Conservation (phyloP, 1,140 invertebrate species). For the Meteorus sp. region DNA sequence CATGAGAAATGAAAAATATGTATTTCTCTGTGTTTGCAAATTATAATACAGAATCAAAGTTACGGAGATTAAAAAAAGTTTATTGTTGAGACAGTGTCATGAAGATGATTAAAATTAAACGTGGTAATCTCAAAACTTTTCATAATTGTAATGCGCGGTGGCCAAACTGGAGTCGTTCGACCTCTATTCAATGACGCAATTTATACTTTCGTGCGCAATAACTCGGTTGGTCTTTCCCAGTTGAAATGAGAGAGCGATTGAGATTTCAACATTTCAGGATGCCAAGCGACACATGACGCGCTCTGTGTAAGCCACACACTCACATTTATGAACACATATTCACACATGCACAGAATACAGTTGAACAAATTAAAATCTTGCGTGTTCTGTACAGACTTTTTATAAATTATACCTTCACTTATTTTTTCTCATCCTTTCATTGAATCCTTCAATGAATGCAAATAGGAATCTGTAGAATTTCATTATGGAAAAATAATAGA, state of each 20-base stretch:
- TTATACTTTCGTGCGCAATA: slow-evolving; percentile 34
- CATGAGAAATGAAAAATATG: too few relatives aligned
- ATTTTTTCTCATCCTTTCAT: too few relatives aligned
- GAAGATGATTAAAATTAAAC: neutral
- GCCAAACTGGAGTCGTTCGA: slow-evolving; percentile 29
- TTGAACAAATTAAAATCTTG: neutral
- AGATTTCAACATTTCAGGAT: slow-evolving; percentile 35
- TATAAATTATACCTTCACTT: too few relatives aligned
- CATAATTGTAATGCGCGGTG: slow-evolving; percentile 11
- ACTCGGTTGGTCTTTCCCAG: slow-evolving; percentile 5
- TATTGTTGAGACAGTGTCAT: neutral
- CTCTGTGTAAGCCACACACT: slow-evolving; percentile 2
- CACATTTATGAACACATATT: neutral
- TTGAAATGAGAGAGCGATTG: slow-evolving; percentile 25
- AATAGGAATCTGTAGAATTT: too few relatives aligned
- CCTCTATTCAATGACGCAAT: slow-evolving; percentile 36
- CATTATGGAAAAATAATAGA: too few relatives aligned
- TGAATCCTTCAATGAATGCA: too few relatives aligned
- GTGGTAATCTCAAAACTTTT: slow-evolving; percentile 12
- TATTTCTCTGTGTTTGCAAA: neutral
- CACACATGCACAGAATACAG: neutral
- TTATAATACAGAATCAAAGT: too few relatives aligned
- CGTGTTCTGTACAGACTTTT: too few relatives aligned
- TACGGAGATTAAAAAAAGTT: neutral
- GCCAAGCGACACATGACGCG: slow-evolving; percentile 18